phyloP scores from a whole-genome alignment of 37 sponge, comb jelly and placozoan species.

The Dysidea cf. avara region DNA sequence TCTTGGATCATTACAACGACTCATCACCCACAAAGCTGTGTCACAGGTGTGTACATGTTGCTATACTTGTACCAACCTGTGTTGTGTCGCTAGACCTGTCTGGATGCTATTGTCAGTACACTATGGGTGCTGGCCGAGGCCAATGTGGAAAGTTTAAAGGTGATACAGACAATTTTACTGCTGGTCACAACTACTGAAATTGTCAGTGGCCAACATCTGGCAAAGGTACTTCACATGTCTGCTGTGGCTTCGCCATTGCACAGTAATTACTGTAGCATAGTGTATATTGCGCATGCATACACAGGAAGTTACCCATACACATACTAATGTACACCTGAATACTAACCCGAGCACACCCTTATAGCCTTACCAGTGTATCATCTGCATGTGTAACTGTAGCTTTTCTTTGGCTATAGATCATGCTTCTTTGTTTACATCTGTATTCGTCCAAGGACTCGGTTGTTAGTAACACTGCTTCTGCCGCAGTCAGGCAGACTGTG shows the following conservation, averaged over 20 bases:
- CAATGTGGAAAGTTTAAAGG: conserved; percentile 72
- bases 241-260: not conserved
- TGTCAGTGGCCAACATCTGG: conserved; percentile 61
- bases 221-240: conserved; percentile 40
- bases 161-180: conserved; percentile 84
- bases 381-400: too few species aligned
- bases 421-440: conserved; percentile 71
- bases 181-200: conserved; percentile 63
- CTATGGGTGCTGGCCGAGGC: conserved; percentile 51
- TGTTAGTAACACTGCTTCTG: conserved; percentile 75
- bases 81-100: conserved; percentile 23
- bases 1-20: conserved; percentile 67
- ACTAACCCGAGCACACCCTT: too few species aligned
- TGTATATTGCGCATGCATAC: not conserved
- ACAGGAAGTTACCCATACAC: not conserved
- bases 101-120: conserved; percentile 47
- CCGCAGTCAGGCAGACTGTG: conserved; percentile 85
- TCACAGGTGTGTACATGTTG: conserved; percentile 42
- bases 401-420: conserved; percentile 20
- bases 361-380: too few species aligned
- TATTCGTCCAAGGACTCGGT: conserved; percentile 56
- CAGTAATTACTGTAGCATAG: not conserved
- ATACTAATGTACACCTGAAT: not conserved
- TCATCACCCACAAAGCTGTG: conserved; percentile 70
- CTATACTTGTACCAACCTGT: too few species aligned